Evolutionary conservation across 2,113 vertebrate genomes (phyloP).

Genomic region (Galeopterus variegatus): DNA sequence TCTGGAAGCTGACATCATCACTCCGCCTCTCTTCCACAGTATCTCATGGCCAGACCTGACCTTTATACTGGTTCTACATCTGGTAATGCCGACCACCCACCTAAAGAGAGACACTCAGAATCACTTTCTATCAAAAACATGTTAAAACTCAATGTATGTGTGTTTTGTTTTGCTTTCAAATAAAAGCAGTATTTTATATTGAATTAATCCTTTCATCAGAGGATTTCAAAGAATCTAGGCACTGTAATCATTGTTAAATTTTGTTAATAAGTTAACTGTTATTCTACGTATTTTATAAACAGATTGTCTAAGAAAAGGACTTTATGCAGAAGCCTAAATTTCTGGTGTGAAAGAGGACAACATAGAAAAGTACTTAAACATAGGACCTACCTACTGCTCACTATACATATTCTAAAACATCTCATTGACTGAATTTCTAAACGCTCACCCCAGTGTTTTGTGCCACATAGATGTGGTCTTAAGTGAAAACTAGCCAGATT

Average conservation of each 20-base stretch:
- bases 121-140: slow-evolving; percentile 48
- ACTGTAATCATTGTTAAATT: neutral
- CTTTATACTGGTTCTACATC: neutral
- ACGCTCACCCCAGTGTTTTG: neutral
- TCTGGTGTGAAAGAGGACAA: neutral
- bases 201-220: slow-evolving; percentile 12
- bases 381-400: neutral
- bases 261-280: neutral
- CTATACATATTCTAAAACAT: neutral
- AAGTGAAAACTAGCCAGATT: slow-evolving; percentile 40
- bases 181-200: neutral
- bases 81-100: neutral
- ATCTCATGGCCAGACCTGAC: neutral
- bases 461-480: neutral
- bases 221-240: slow-evolving; percentile 41
- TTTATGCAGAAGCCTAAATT: neutral
- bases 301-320: slow-evolving; percentile 38
- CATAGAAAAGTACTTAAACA: neutral
- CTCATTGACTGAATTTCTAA: slow-evolving; percentile 3
- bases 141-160: neutral
- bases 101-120: neutral
- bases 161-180: slow-evolving; percentile 29
- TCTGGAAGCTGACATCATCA: too few species aligned
- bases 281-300: neutral
- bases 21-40: neutral